Base-by-base conservation (phyloP, 2,888 invertebrate species). In the Cephus pulcher region DNA sequence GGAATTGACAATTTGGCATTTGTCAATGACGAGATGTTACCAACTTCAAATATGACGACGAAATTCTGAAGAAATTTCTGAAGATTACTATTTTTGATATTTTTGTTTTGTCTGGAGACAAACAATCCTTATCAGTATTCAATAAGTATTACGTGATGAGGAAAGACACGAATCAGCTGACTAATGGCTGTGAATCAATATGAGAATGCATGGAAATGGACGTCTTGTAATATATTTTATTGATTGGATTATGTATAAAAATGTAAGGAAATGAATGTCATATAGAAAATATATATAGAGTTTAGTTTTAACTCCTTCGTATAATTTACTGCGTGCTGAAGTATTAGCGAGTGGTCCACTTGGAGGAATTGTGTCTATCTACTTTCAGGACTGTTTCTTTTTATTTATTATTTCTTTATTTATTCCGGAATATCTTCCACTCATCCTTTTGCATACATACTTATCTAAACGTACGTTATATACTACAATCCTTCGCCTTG, bases 1-100 rank as follows among this genome's bases (percentile, higher is more conserved):
- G 83, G 83, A 12, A 73, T 83, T 0, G 78, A 80, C 33, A 85
- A 85, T 77, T 76, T 80, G 30, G 84, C 79, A 11, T 85, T 83
- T 70, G 78, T 82, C n/a, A 82, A 84, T n/a, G 84, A 84, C 73
- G 83, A 84, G 69, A 15, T 11, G 76, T 74, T 68, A 75, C 34
- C 68, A 15, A 23, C 23, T 56, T 56, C 56, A 56, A 56, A 71
- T 12, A 71, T 71, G 69, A 83, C 82, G 34, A 85, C 84, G 12
- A 84, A 82, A 80, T 85, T 84, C 77, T 85, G 76, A 81, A 15
- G 12, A 40, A 12, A 71, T n/a, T 40, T 15, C 15, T 1, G 23
- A 56, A 23, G 56, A 56, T 56, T 9, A 56, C 9, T 56, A 9
- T 56, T 23, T 56, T 56, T 23, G 15, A 23, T 56, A 56, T 56